Evolutionary conservation across 2,797 vertebrate genomes (phyloP).

Genomic region (Acipenser transmontanus): DNA sequence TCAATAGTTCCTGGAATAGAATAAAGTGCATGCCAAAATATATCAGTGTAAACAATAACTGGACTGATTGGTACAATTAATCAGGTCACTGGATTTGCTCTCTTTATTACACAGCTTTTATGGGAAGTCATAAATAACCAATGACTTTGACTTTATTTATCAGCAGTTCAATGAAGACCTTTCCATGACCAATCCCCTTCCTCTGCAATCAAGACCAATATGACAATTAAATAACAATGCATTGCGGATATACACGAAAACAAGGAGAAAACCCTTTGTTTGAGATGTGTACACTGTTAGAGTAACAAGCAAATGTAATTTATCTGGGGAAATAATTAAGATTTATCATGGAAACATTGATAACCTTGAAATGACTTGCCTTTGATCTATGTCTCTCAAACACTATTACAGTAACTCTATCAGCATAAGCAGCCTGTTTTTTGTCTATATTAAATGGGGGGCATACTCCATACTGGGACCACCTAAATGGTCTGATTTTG

Average conservation of each 20-base stretch:
- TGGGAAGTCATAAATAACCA: constrained; percentile 2
- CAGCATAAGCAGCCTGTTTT: too few species aligned
- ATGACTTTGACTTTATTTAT: not conserved
- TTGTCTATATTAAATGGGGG: too few species aligned
- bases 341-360: too few species aligned
- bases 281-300: constrained; percentile 30
- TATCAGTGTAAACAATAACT: not conserved
- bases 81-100: not conserved
- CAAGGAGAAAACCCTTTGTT: constrained; percentile 23
- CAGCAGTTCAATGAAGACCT: not conserved
- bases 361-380: too few species aligned
- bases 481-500: too few species aligned
- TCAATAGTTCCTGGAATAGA: not conserved
- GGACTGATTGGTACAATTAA: not conserved
- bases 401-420: too few species aligned
- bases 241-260: constrained; percentile 22
- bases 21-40: not conserved
- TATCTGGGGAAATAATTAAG: too few species aligned
- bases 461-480: too few species aligned
- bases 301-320: constrained; percentile 2
- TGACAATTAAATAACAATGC: constrained; percentile 24
- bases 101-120: not conserved
- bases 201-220: not conserved
- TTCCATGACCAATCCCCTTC: not conserved
- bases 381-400: too few species aligned